A percentile compares a stretch with the other conserved stretches of the same genome.
Evolutionary conservation across 2,113 vertebrate species (phyloP).

Genomic region (Prochilodus magdalenae): DNA sequence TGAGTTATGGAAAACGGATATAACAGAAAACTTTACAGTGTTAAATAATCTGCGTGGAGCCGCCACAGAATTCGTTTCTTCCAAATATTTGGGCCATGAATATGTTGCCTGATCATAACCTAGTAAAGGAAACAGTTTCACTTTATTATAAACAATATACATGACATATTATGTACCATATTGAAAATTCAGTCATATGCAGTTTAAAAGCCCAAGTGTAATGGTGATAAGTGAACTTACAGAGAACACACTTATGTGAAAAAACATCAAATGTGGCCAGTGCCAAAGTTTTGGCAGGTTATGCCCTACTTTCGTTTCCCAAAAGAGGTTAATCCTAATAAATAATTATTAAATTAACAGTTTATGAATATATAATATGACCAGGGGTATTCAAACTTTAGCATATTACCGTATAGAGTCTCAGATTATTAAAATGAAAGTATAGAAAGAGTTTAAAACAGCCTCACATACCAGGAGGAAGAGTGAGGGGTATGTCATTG

Average conservation of each 20-base stretch:
- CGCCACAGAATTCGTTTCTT: conserved; percentile 79
- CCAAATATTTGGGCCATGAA: conserved; percentile 86
- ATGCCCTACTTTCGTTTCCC: too few relatives aligned
- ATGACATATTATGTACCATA: too few relatives aligned
- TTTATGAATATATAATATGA: too few relatives aligned
- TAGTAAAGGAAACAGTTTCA: conserved; percentile 57
- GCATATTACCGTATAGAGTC: not conserved
- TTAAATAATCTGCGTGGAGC: conserved; percentile 88
- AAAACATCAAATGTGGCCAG: too few relatives aligned
- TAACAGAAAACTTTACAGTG: conserved; percentile 77
- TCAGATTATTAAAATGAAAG: not conserved
- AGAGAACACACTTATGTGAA: too few relatives aligned
- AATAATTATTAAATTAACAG: too few relatives aligned
- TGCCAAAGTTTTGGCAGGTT: too few relatives aligned
- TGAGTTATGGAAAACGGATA: not conserved
- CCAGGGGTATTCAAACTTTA: not conserved
- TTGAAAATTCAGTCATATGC: too few relatives aligned
- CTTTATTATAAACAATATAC: not conserved
- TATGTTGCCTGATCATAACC: conserved; percentile 83
- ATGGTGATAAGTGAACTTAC: too few relatives aligned
- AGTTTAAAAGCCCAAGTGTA: too few relatives aligned
- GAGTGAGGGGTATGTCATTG: conserved; percentile 85
- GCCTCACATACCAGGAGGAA: conserved; percentile 81
- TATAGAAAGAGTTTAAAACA: not conserved
- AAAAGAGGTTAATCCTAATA: too few relatives aligned